Evolutionary conservation across 2,113 vertebrate species (phyloP), one percentile per base, ranked within the genome.

Genomic region (Rana temporaria): DNA sequence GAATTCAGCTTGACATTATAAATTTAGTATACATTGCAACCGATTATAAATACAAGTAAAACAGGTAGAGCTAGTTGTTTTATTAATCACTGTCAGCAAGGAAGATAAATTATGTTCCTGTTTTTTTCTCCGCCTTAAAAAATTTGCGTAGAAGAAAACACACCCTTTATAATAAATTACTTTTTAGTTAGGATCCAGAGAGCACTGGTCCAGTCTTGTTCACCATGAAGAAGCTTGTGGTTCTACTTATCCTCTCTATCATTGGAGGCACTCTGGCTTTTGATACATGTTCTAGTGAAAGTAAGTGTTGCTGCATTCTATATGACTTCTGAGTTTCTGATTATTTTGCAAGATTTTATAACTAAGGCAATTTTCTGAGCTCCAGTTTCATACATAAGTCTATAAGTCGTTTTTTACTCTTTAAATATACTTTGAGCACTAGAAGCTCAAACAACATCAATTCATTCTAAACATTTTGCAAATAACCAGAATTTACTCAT

Each of bases 181-280:
- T 56, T 73, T 30, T 55, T 17, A 65, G 15, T 24, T 56, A 19
- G 24, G 65, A 56, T 72, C 38, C 62, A 5, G 19, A 17, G 62
- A 56, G 22, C 42, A 32, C 59, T 67, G 60, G 26, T 15, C 8
- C 26, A 59, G 53, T n/a, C 48, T 67, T 20, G 4, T 75, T 20
- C 79, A 82, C 80, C 14, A 82, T 82, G 80, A 82, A 66, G 53
- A 67, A 22, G 26, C 53, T 67, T 6, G 60, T 42, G 20, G 17
- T 75, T 15, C n/a, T 75, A 6, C 52, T 82, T 5, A 0, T 75
- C 18, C 12, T 75, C n/a, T 26, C n/a, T 67, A n/a, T 56, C 4
- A 53, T 26, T 32, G 52, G 5, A 7, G 53, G 20, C 7, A 16
- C 30, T 9, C 18, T 24, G 15, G 80, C 80, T 18, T 75, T 56